These are phyloP conservation scores for Campylomormyrus tamandua DNA, from an alignment of 2,113 vertebrate genomes.

Conservation along the genomic window DNA sequence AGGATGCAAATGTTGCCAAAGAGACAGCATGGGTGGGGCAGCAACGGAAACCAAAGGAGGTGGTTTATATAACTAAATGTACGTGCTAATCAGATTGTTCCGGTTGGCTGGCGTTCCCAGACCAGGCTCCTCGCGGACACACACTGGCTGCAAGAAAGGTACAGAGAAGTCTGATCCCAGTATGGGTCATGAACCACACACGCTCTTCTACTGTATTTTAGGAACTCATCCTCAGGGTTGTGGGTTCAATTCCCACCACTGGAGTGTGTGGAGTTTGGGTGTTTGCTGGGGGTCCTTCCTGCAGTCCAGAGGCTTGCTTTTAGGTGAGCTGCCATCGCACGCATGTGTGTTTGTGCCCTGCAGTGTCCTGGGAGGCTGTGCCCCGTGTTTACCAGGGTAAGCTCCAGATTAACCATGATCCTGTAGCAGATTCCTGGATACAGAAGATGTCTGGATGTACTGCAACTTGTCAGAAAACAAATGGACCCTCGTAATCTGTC, in stretches of 20 bases:
- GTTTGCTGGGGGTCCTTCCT: background rate
- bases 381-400: background rate
- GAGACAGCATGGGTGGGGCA: background rate
- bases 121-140: background rate
- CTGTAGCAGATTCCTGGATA: background rate
- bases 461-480: background rate
- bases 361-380: background rate
- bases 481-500: background rate
- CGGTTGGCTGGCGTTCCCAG: conserved; percentile 22
- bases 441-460: background rate
- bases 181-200: background rate
- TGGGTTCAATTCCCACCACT: background rate
- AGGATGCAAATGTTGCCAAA: background rate
- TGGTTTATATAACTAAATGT: conserved; percentile 27
- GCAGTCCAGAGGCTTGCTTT: background rate
- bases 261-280: background rate
- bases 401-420: background rate
- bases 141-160: background rate
- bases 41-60: conserved; percentile 10
- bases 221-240: background rate
- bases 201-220: background rate
- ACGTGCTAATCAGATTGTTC: conserved; percentile 39
- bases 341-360: background rate
- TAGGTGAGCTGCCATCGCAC: background rate
- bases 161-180: background rate